Evolutionary conservation across 2,113 vertebrate species (phyloP).

Genomic region (Callipepla californica): DNA sequence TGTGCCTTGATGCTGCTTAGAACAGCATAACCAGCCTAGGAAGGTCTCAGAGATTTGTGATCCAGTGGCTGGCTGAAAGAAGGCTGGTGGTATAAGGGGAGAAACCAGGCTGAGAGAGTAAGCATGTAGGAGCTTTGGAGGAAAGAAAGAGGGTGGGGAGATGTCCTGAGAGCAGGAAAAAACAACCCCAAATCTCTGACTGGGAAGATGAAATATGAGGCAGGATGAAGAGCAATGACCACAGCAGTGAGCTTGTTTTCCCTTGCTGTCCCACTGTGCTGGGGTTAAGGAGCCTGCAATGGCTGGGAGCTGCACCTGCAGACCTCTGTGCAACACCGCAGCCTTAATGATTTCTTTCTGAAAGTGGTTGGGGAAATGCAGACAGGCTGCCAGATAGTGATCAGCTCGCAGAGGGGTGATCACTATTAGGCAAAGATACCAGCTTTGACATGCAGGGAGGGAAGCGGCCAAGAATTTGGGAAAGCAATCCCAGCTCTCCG

Average conservation of each 20-base stretch:
- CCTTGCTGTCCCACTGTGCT: fast-evolving
- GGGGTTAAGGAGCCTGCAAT: background rate
- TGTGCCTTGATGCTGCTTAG: background rate
- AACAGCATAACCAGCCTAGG: background rate
- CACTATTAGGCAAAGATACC: conserved; percentile 51
- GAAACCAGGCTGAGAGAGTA: background rate
- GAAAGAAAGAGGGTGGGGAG: background rate
- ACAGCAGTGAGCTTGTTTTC: background rate
- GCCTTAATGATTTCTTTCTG: conserved; percentile 73
- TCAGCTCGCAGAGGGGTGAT: conserved; percentile 51
- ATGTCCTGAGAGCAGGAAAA: background rate
- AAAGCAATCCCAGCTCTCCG: conserved; percentile 49
- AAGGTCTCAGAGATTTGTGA: background rate
- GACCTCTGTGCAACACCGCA: background rate
- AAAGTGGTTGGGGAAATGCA: conserved; percentile 11
- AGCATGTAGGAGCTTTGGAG: background rate
- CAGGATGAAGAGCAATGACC: background rate
- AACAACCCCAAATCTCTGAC: background rate
- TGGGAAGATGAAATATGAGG: background rate
- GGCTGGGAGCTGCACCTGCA: background rate
- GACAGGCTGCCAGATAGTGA: conserved; percentile 64
- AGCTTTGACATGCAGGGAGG: conserved; percentile 73
- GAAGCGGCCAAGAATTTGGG: conserved; percentile 57
- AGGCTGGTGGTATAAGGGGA: background rate
- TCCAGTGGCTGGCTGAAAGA: background rate